phyloP scores from a whole-genome alignment of 2,797 vertebrate genomes.

The Oreortyx pictus region DNA sequence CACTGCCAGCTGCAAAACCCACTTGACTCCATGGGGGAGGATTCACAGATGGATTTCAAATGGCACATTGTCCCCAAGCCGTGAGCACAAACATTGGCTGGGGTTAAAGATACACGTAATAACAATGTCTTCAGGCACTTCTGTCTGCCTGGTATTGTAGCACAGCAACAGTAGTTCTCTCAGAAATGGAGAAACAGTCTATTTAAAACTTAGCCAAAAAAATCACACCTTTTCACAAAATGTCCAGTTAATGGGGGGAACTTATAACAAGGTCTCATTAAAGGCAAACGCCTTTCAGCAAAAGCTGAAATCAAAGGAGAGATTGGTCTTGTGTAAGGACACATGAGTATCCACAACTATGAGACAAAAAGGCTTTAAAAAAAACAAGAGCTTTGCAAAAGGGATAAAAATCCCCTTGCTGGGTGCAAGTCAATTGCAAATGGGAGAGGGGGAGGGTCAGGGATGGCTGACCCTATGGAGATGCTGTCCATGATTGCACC shows the following conservation, averaged over 20 bases:
- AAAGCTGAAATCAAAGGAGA: slow-evolving; percentile 11
- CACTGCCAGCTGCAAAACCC: background rate
- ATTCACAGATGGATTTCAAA: background rate
- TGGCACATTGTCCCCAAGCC: accelerated
- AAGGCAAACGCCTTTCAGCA: background rate
- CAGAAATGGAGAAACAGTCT: background rate
- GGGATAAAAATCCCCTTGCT: background rate
- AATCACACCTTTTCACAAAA: background rate
- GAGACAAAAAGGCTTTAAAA: background rate
- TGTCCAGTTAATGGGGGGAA: background rate
- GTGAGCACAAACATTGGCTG: background rate
- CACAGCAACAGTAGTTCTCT: background rate
- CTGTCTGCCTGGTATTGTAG: background rate
- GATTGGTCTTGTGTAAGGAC: background rate
- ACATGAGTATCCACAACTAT: background rate
- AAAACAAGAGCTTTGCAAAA: background rate
- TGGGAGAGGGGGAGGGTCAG: background rate
- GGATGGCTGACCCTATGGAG: background rate
- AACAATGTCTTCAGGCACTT: background rate
- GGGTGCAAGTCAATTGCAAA: background rate
- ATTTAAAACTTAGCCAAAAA: background rate
- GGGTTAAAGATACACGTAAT: background rate
- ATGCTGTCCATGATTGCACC: background rate
- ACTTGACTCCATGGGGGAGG: background rate
- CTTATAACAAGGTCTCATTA: background rate